Conservation (phyloP, 2,888 invertebrate species). For the Perizoma flavofasciatum region DNA sequence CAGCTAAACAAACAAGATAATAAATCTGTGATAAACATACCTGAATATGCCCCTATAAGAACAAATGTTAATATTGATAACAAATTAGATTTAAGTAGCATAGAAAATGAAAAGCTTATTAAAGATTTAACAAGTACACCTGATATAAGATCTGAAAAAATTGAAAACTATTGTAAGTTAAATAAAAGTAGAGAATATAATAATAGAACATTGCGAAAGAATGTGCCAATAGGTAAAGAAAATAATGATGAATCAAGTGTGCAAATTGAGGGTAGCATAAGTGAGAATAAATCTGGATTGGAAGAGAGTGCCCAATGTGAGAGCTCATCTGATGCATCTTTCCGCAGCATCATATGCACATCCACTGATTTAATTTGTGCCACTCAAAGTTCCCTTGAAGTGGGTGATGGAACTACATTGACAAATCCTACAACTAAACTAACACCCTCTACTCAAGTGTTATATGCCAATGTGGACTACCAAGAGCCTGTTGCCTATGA, state of each 20-base stretch:
- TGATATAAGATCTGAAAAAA: constrained; percentile 77
- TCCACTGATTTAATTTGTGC: constrained; percentile 54
- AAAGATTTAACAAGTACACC: constrained; percentile 56
- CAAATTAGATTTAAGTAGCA: constrained; percentile 69
- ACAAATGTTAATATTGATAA: constrained; percentile 71
- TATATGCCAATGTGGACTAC: constrained; percentile 50
- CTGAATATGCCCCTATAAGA: constrained; percentile 70
- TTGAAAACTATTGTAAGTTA: constrained; percentile 81
- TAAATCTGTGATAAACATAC: constrained; percentile 75
- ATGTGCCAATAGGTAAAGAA: constrained; percentile 40
- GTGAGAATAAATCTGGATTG: constrained; percentile 35
- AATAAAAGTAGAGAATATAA: constrained; percentile 77
- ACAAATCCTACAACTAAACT: constrained; percentile 33
- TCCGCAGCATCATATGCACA: constrained; percentile 58
- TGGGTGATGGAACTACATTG: constrained; percentile 38
- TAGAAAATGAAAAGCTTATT: constrained; percentile 59
- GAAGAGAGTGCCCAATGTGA: constrained; percentile 41
- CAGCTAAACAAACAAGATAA: constrained; percentile 60
- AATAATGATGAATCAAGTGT: constrained; percentile 36
- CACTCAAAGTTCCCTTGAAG: constrained; percentile 48
- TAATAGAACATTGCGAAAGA: constrained; percentile 58
- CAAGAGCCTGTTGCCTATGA: constrained; percentile 42
- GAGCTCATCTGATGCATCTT: constrained; percentile 69
- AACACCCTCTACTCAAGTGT: constrained; percentile 48
- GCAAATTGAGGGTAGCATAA: constrained; percentile 44